These are phyloP conservation scores for Pogoniulus pusillus DNA, from an alignment of 2,797 vertebrate genomes.

Conservation along the genomic window DNA sequence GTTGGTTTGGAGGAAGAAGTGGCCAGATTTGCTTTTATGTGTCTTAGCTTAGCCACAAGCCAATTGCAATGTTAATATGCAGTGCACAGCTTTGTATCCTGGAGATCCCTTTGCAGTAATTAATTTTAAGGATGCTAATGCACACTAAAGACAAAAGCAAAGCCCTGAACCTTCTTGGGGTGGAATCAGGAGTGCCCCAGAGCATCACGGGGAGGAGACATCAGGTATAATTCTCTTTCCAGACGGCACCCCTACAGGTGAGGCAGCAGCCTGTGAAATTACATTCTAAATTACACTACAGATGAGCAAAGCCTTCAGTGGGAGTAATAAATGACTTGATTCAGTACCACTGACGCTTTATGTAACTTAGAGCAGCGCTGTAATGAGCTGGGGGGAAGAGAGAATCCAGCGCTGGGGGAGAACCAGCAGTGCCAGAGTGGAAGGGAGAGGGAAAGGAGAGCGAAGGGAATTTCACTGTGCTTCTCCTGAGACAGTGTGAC, in stretches of 20 bases:
- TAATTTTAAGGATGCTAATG: conserved; percentile 71
- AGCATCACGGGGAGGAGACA: conserved; percentile 65
- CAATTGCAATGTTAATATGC: conserved; percentile 10
- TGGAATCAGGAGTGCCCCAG: conserved; percentile 42
- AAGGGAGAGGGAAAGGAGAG: conserved; percentile 46
- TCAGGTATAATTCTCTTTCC: conserved; percentile 79
- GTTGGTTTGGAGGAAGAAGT: neutral
- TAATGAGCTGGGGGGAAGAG: neutral
- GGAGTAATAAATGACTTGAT: conserved; percentile 73
- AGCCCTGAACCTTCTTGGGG: neutral
- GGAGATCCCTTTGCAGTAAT: conserved; percentile 56
- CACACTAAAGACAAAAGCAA: neutral
- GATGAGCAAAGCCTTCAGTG: conserved; percentile 66
- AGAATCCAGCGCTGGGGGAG: neutral
- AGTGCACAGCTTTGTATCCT: conserved; percentile 32
- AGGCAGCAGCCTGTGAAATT: conserved; percentile 94
- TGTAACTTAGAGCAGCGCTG: conserved; percentile 9
- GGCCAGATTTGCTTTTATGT: neutral
- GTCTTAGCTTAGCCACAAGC: neutral
- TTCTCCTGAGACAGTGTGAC: neutral
- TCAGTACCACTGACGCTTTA: conserved; percentile 59
- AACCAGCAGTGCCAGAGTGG: neutral
- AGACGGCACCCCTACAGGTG: conserved; percentile 86
- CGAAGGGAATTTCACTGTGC: neutral
- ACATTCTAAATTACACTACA: conserved; percentile 85